Conservation (phyloP, 1,140 invertebrate genomes). For the Belonocnema kinseyi region DNA sequence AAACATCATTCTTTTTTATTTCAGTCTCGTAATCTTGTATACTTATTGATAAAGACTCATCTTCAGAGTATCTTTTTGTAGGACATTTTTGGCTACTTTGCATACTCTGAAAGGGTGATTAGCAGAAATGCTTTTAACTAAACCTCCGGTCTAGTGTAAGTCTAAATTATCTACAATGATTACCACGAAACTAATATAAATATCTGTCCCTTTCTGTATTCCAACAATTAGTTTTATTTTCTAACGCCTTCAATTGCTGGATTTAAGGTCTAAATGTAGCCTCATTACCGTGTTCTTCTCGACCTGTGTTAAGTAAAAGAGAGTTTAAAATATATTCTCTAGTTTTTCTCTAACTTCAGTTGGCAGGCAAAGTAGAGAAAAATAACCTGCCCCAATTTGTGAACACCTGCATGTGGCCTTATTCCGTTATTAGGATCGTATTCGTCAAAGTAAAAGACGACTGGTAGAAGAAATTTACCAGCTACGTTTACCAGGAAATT, state of each 20-base stretch:
- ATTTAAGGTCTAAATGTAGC: slow-evolving; percentile 53
- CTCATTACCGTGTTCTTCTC: slow-evolving; percentile 50
- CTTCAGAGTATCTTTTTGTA: slow-evolving; percentile 41
- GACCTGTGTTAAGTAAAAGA: slow-evolving; percentile 58
- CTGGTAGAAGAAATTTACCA: slow-evolving; percentile 56
- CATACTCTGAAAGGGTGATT: slow-evolving; percentile 56
- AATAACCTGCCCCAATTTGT: slow-evolving; percentile 62
- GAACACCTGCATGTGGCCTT: slow-evolving; percentile 52
- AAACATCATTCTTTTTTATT: slow-evolving; percentile 14
- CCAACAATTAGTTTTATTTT: slow-evolving; percentile 52
- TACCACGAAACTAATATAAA: neutral
- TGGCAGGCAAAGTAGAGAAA: slow-evolving; percentile 57
- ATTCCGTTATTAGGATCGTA: slow-evolving; percentile 51
- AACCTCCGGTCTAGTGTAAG: slow-evolving; percentile 48
- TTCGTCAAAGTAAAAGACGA: slow-evolving; percentile 57
- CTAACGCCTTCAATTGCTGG: slow-evolving; percentile 57
- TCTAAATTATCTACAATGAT: slow-evolving; percentile 38
- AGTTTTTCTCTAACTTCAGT: slow-evolving; percentile 50
- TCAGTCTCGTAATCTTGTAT: slow-evolving; percentile 12
- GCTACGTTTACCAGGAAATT: no score
- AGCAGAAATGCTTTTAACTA: slow-evolving; percentile 52
- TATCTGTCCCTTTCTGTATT: neutral
- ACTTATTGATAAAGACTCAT: slow-evolving; percentile 4
- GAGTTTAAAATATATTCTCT: slow-evolving; percentile 61
- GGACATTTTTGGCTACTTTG: slow-evolving; percentile 41